A percentile compares a stretch with the other conserved stretches of the same genome.
phyloP scores from a whole-genome alignment of 2,797 vertebrate species.

The Bradypodion pumilum region DNA sequence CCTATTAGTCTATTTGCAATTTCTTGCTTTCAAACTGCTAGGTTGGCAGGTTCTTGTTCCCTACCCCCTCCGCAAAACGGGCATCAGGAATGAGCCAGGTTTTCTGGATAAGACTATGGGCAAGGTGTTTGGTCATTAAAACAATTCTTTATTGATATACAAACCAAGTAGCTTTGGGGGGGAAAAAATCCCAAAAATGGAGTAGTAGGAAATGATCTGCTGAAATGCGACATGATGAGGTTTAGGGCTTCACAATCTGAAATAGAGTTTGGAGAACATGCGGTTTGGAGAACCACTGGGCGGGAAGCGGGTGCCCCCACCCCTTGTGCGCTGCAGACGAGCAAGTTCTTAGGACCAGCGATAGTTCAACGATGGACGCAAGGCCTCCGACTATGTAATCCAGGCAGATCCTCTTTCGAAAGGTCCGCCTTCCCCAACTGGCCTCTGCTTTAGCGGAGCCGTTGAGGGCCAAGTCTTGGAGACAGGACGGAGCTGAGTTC shows the following conservation, averaged over 20 bases:
- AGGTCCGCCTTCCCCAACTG: too few species aligned
- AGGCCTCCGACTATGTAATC: not conserved
- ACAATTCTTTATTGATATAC: constrained; percentile 62
- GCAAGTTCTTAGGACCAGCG: not conserved
- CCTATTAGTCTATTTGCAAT: too few species aligned
- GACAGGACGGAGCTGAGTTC: not conserved
- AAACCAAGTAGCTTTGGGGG: constrained; percentile 35
- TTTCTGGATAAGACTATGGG: too few species aligned
- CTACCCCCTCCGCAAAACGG: too few species aligned
- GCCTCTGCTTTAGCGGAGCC: not conserved
- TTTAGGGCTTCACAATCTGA: not conserved
- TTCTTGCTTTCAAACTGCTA: too few species aligned
- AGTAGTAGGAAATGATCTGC: not conserved
- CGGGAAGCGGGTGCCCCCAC: not conserved
- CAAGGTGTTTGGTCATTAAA: constrained; percentile 15
- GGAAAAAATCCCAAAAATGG: constrained; percentile 2
- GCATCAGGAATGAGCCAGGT: not conserved
- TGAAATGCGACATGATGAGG: constrained; percentile 13
- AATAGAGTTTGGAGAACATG: not conserved
- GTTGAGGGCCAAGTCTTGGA: not conserved
- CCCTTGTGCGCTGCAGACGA: not conserved
- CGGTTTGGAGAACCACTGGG: not conserved
- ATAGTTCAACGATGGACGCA: not conserved
- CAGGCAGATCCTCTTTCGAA: too few species aligned
- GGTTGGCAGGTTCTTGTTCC: too few species aligned